Base-by-base conservation (phyloP, 2,888 invertebrate species). In the Fabriciana adippe region DNA sequence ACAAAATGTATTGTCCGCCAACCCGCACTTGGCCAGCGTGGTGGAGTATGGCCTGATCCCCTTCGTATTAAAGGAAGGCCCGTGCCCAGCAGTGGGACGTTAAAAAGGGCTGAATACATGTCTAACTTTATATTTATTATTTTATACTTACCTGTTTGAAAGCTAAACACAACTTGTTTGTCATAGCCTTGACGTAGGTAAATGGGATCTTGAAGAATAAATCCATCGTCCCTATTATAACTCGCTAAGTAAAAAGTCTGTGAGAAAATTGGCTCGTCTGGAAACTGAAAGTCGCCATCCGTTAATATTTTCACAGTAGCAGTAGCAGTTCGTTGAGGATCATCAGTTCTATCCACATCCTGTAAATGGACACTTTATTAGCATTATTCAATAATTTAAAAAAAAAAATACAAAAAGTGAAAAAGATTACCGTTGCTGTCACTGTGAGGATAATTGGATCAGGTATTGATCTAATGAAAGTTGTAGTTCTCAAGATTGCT, bases 231-330 rank as follows among this genome's bases (percentile, higher is more conserved):
- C 6, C 73, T 74, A 1, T 83, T 84, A 72, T 93, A 94, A 31
- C 79, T 79, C 13, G 88, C 93, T 35, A 83, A 76, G 75, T 93
- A 94, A 72, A 87, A 88, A 14, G 92, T 71, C 75, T 85, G 75
- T 1, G 82, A 78, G 78, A 94, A 94, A 21, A 86, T 78, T 21
- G 89, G 93, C 61, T 90, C 89, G 48, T 88, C 88, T 1, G 93
- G 92, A 50, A 93, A 79, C 75, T 86, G 81, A 71, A 87, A 87
- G 51, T 83, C 78, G 15, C 81, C 74, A 73, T 92, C 87, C 13
- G 87, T 83, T 57, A 77, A 71, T 35, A 94, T 84, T 18, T 78
- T 84, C 6, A 93, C 70, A 16, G 82, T 85, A 3, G 85, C 83
- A 15, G 64, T 75, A 3, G 75, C 77, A 14, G 86, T 84, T 15